A percentile compares a stretch with the other conserved stretches of the same genome.
Evolutionary conservation across 2,113 vertebrate species (phyloP).

Genomic region (Mobula hypostoma): DNA sequence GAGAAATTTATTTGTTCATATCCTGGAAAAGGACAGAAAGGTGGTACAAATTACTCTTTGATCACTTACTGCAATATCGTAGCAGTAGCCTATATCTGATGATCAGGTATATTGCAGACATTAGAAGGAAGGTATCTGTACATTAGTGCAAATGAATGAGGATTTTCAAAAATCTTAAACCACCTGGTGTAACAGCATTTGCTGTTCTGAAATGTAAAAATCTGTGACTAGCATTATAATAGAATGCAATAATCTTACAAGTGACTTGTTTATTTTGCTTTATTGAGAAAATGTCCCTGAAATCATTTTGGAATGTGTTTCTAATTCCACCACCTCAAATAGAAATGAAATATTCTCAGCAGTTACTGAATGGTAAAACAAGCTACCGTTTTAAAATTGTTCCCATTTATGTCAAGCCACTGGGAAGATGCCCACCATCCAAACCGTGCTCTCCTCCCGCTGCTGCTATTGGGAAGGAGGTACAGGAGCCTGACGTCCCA

Average conservation of each 20-base stretch:
- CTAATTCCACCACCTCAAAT: background rate
- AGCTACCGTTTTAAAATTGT: background rate
- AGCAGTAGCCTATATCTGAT: no score
- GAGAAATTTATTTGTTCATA: conserved; percentile 7
- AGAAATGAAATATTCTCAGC: background rate
- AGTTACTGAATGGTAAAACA: background rate
- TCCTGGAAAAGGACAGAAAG: background rate
- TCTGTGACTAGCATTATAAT: background rate
- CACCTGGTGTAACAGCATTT: background rate
- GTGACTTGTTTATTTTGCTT: background rate
- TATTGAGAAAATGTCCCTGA: background rate
- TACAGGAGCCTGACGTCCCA: no score
- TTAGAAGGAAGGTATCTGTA: no score
- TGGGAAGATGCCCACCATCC: background rate
- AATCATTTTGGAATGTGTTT: background rate
- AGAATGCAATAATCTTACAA: background rate
- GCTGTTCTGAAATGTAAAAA: background rate
- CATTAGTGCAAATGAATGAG: no score
- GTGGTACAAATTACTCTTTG: no score
- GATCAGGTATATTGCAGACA: no score
- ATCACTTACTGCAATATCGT: no score
- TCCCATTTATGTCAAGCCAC: no score
- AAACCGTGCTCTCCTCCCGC: no score
- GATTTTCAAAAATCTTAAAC: background rate
- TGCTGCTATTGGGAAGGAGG: no score